Base-by-base conservation (phyloP, 2,888 invertebrate genomes). In the Plusia festucae region DNA sequence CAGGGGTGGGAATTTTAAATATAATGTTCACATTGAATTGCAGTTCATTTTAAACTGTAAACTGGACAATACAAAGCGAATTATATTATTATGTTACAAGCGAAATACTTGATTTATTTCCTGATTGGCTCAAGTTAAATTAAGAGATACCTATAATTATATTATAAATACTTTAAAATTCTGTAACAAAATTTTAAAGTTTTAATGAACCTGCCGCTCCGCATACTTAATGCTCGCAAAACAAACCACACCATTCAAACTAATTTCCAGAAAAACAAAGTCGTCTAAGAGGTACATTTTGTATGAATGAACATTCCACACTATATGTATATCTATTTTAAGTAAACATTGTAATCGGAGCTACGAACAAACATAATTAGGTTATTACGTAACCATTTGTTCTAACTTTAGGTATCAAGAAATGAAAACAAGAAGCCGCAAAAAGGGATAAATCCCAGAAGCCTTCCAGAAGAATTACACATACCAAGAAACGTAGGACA, bases 321-420 rank as follows among this genome's bases (percentile, higher is more conserved):
- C 49, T 60, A 65, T n/a, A n/a, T n/a, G 64, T 52, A 52, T 44
- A 11, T 11, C 4, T 46, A 46, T 7, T 65, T 52, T 54, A 51
- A 54, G 22, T 73, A 58, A 68, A 78, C n/a, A 18, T 18, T 60
- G 64, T 73, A 78, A 78, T 78, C 78, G 20, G 9, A 49, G 11
- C 53, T 34, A 59, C 16, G 54, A 70, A 66, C 18, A 34, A 30
- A 52, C 15, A 62, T 64, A 81, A 65, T 70, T 58, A 68, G 51
- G 60, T 63, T 44, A 64, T 57, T 54, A 49, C 51, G 22, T 58
- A 57, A 46, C 8, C 0, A 53, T 34, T 20, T 5, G 7, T 64
- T 20, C 46, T 46, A 22, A 16, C 30, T 46, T 9, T 60, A 34
- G 18, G 16, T 66, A 56, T 52, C 56, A n/a, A 60, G 54, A 32